Evolutionary conservation across 2,888 invertebrate species (phyloP).

Genomic region (Clostera curtula): DNA sequence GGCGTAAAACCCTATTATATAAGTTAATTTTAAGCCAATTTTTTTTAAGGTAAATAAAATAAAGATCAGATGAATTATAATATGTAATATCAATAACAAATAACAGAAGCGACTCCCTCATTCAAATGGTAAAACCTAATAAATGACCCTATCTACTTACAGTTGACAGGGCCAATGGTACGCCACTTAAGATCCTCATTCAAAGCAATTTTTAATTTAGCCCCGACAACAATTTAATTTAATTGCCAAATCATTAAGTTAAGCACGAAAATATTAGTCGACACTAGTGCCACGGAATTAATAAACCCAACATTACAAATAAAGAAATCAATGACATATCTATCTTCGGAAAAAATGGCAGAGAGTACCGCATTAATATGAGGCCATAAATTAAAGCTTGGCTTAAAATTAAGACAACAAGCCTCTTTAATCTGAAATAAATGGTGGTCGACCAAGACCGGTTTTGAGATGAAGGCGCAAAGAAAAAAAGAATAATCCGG

Average conservation of each 20-base stretch:
- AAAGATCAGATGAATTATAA: slow-evolving; percentile 24
- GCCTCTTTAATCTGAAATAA: slow-evolving; percentile 76
- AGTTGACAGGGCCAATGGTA: slow-evolving; percentile 32
- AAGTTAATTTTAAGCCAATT: too few relatives aligned
- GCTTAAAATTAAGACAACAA: slow-evolving; percentile 76
- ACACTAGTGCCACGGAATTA: slow-evolving; percentile 61
- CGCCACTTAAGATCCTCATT: slow-evolving; percentile 51
- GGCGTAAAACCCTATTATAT: too few relatives aligned
- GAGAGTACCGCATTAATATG: slow-evolving; percentile 65
- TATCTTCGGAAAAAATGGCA: slow-evolving; percentile 62
- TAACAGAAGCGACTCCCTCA: slow-evolving; percentile 30
- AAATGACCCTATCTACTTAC: slow-evolving; percentile 32
- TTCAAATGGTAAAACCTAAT: slow-evolving; percentile 33
- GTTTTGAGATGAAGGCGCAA: slow-evolving; percentile 69
- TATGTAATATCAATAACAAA: slow-evolving; percentile 21
- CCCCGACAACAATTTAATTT: slow-evolving; percentile 73
- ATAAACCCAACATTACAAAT: slow-evolving; percentile 46
- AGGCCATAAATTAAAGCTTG: slow-evolving; percentile 70
- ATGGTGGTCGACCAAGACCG: slow-evolving; percentile 71
- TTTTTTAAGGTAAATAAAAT: too few relatives aligned
- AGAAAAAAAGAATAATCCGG: slow-evolving; percentile 71
- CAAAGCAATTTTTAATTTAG: slow-evolving; percentile 67
- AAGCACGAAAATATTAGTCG: slow-evolving; percentile 69
- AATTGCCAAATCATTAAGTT: slow-evolving; percentile 74
- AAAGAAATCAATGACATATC: slow-evolving; percentile 66